Base-by-base conservation (phyloP, 2,888 invertebrate genomes). In the Dicranocentrus wangi region DNA sequence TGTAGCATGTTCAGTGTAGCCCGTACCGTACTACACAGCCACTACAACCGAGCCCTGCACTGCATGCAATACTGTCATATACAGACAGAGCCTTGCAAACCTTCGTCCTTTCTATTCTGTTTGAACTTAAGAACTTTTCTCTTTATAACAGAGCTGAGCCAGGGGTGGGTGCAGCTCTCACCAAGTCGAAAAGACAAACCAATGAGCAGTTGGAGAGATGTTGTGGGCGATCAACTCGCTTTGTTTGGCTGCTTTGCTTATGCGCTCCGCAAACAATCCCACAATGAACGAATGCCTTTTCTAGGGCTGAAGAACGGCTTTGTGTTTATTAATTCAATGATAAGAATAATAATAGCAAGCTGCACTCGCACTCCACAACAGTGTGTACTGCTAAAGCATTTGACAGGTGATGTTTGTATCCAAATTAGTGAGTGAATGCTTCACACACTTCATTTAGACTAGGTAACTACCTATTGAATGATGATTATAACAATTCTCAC, bases 241-340 rank as follows among this genome's bases (percentile, higher is more conserved):
- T 77, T 77, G 77, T 77, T 77, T 77, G 77, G 77, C 60, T 77
- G 77, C 77, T 77, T 77, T 77, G 77, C 77, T 77, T 77, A 69
- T 77, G 77, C 77, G 77, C 77, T 77, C 15, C 43, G 27, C 47
- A 28, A 76, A 76, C 76, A 76, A 76, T 76, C 76, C 76, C 66
- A 58, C 66, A 66, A 63, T 32, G n/a, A 47, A 42, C 17, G 32
- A 63, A 17, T 17, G 8, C n/a, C n/a, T n/a, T n/a, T n/a, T n/a
- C n/a, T n/a, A n/a, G n/a, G n/a, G n/a, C n/a, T n/a, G n/a, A n/a
- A n/a, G n/a, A n/a, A n/a, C n/a, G n/a, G n/a, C n/a, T n/a, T n/a
- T n/a, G n/a, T n/a, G n/a, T n/a, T n/a, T n/a, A n/a, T n/a, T n/a
- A n/a, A n/a, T n/a, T n/a, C n/a, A n/a, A n/a, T n/a, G n/a, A n/a